phyloP scores from a whole-genome alignment of 2,797 vertebrate species.

The Heterohyrax brucei region DNA sequence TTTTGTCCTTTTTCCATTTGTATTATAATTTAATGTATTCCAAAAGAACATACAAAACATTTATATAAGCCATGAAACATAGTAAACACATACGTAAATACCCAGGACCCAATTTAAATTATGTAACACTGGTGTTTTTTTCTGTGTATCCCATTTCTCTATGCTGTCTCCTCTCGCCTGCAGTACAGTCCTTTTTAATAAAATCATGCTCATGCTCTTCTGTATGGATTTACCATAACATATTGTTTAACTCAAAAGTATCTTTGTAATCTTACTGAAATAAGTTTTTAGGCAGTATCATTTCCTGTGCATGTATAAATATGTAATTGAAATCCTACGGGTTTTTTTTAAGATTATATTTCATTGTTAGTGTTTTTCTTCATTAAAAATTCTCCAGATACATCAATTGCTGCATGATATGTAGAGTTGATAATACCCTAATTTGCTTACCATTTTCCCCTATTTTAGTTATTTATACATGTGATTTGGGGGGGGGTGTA shows the following conservation, averaged over 20 bases:
- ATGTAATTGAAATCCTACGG: neutral
- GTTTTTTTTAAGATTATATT: slow-evolving; percentile 9
- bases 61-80: neutral
- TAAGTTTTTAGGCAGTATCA: slow-evolving; percentile 27
- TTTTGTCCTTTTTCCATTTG: slow-evolving; percentile 20
- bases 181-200: too few relatives aligned
- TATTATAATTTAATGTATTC: neutral
- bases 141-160: neutral
- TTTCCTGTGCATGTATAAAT: slow-evolving; percentile 5
- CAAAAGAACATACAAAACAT: neutral
- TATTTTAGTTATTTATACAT: slow-evolving; percentile 45
- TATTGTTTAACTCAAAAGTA: slow-evolving; percentile 27
- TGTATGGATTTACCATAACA: neutral
- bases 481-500: neutral
- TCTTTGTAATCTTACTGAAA: neutral
- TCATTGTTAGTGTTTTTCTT: slow-evolving; percentile 11
- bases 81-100: neutral
- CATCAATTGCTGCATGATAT: slow-evolving; percentile 16
- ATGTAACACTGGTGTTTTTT: neutral
- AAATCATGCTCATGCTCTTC: neutral
- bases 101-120: neutral
- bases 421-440: neutral
- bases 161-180: neutral
- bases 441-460: slow-evolving; percentile 33
- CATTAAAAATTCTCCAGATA: slow-evolving; percentile 27